Evolutionary conservation across 2,888 invertebrate species (phyloP), one percentile per base, ranked within the genome.

Genomic region (Meandrusa payeni): DNA sequence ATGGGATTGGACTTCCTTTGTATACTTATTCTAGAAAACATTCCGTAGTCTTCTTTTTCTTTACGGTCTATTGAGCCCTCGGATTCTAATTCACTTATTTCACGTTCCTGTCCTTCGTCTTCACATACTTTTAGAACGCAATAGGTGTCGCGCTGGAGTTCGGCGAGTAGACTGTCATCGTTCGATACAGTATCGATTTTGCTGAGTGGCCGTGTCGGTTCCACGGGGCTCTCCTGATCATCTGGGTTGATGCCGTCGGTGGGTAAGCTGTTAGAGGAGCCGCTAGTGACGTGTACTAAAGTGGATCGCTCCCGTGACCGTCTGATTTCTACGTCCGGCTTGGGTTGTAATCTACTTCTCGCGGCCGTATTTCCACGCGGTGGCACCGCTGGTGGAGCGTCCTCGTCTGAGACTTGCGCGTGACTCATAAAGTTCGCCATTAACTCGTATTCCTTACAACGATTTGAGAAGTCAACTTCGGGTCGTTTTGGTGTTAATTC

Each of bases 301-400:
- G 42, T 39, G 2, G 48, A 71, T 93, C 94, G 42, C 93, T 79
- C 61, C 93, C 93, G 19, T 92, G 93, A 80, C 93, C 94, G 48
- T 93, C 81, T 27, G 91, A 91, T 69, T 92, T 93, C 89, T 81
- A 62, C 74, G 80, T 61, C 64, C 3, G 63, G 63, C 40, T 58
- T 64, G 7, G 59, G 51, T 34, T 44, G 61, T 20, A 59, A 51
- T 20, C 61, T 61, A 5, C 55, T 61, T 42, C 57, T 48, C 31
- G 57, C 48, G 22, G 58, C 55, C 12, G 62, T 52, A 36, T 64
- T 61, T 2, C 59, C 64, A 22, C 77, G 69, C 34, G 76, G 76
- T 9, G 76, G 78, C 19, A 76, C 76, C 15, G 73, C 75, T n/a
- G 78, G 79, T 20, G 76, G 80, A 36, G 61, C 57, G 36, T 68